Conservation (phyloP, 2,888 invertebrate genomes). For the Chrysotoxum bicinctum region DNA sequence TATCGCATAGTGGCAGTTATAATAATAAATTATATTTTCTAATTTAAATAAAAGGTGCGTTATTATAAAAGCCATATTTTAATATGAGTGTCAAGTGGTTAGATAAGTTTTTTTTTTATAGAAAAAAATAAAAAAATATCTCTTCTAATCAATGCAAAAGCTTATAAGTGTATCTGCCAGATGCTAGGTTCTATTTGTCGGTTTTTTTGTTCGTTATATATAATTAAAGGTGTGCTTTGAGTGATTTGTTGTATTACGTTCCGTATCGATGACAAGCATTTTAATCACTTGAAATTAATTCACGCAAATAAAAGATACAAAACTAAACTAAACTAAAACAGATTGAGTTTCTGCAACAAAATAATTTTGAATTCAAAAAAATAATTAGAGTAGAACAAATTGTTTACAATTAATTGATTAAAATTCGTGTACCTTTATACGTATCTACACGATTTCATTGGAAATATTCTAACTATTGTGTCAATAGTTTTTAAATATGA, state of each 20-base stretch:
- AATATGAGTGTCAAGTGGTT: constrained; percentile 18
- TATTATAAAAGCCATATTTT: background rate
- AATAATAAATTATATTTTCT: constrained; percentile 22
- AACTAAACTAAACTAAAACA: background rate
- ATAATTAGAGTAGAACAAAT: background rate
- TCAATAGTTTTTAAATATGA: background rate
- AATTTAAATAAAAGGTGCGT: constrained; percentile 55
- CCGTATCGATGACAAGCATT: constrained; percentile 9
- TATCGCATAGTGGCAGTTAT: background rate
- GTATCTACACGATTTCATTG: background rate
- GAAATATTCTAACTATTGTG: background rate
- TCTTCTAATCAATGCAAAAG: constrained; percentile 11
- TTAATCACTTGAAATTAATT: constrained; percentile 20
- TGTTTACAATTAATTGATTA: background rate
- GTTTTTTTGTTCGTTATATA: background rate
- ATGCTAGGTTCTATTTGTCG: constrained; percentile 4
- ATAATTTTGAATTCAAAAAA: background rate
- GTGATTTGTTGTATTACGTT: constrained; percentile 19
- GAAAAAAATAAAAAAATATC: background rate
- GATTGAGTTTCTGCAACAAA: background rate
- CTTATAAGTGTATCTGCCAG: constrained; percentile 10
- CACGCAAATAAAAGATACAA: constrained; percentile 19
- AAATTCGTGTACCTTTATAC: background rate
- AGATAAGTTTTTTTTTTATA: constrained; percentile 8
- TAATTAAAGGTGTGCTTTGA: constrained; percentile 28